Conservation (phyloP, 2,797 vertebrate genomes). For the Semotilus atromaculatus region DNA sequence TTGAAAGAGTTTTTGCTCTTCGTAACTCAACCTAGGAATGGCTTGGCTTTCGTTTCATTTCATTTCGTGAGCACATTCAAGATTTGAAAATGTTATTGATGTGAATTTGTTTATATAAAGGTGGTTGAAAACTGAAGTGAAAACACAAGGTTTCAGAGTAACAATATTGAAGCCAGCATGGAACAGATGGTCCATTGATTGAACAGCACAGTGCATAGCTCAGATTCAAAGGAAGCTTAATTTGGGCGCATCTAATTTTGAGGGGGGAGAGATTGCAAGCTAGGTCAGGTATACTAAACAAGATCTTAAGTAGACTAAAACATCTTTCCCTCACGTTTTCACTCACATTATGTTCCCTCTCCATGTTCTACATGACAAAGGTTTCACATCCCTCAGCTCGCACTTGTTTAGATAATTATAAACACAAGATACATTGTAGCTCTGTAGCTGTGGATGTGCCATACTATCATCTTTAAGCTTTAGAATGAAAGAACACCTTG, state of each 20-base stretch:
- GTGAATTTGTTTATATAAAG: constrained; percentile 14
- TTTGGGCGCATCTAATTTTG: constrained; percentile 9
- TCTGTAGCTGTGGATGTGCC: not conserved
- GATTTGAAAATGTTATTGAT: not conserved
- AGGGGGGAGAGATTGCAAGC: not conserved
- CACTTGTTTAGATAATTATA: constrained; percentile 19
- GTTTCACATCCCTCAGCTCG: not conserved
- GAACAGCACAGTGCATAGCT: constrained; percentile 24
- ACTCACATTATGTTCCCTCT: constrained; percentile 10
- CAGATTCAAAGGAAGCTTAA: constrained; percentile 17
- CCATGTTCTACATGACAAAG: constrained; percentile 32
- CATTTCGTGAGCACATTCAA: not conserved
- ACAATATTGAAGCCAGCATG: not conserved
- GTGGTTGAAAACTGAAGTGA: constrained; percentile 13
- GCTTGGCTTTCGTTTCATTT: not conserved
- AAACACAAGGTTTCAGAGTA: constrained; percentile 29
- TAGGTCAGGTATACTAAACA: constrained; percentile 19
- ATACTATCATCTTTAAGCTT: constrained; percentile 17
- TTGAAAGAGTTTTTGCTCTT: not conserved
- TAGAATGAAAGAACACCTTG: constrained; percentile 32
- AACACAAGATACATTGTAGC: not conserved
- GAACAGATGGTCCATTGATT: constrained; percentile 46
- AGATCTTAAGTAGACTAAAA: constrained; percentile 3
- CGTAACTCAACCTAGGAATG: not conserved
- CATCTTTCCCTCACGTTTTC: not conserved